Conservation (phyloP, 2,797 vertebrate genomes). For the Pangasius larnaudii region DNA sequence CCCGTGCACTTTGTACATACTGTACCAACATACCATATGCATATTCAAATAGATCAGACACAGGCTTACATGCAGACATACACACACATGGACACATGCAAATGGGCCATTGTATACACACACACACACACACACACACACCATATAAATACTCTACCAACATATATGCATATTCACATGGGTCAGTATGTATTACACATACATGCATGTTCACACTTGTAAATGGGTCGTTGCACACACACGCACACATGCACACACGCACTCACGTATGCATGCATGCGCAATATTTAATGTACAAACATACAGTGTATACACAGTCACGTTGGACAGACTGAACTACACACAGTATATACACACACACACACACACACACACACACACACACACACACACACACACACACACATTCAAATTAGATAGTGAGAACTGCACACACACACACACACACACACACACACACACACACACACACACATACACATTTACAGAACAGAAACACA, state of each 20-base stretch:
- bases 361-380: background rate
- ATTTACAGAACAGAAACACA: background rate
- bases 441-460: background rate
- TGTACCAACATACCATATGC: background rate
- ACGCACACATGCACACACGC: background rate
- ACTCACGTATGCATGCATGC: background rate
- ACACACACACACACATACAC: background rate
- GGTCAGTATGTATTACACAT: background rate
- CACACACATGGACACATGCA: background rate
- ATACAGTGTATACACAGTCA: background rate
- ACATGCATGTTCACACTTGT: background rate
- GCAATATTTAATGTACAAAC: background rate
- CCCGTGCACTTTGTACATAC: background rate
- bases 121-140: background rate
- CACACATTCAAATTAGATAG: background rate
- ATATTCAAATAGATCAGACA: background rate
- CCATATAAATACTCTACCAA: background rate
- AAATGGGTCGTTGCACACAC: background rate
- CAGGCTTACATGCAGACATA: background rate
- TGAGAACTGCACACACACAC: background rate
- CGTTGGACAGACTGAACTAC: background rate
- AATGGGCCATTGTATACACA: background rate
- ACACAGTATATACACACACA: background rate
- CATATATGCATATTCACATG: background rate
- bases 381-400: background rate